These are phyloP conservation scores for Achatina immaculata DNA, from an alignment of 1,140 invertebrate genomes.

Conservation along the genomic window DNA sequence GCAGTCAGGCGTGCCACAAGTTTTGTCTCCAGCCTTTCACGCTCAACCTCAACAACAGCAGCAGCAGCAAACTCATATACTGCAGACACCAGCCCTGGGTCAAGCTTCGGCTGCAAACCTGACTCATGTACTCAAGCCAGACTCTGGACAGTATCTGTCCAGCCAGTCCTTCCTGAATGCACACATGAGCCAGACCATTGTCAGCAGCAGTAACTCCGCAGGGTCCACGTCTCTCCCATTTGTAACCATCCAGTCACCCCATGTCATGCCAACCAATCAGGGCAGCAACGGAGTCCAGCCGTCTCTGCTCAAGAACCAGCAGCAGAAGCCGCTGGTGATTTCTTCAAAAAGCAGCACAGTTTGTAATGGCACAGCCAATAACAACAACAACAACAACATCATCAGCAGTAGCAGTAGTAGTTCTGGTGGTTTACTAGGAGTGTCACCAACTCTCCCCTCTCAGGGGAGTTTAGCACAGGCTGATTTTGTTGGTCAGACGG, in stretches of 20 bases:
- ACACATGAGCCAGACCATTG: not conserved
- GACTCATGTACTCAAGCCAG: not conserved
- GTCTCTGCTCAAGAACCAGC: constrained; percentile 18
- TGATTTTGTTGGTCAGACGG: constrained; percentile 5
- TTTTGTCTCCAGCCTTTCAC: not conserved
- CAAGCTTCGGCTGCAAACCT: not conserved
- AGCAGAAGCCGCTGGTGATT: constrained; percentile 15
- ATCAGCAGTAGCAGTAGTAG: not conserved
- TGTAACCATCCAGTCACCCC: constrained; percentile 18
- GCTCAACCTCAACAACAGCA: not conserved
- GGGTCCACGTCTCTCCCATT: constrained; percentile 10
- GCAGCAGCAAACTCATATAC: not conserved
- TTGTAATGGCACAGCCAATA: not conserved
- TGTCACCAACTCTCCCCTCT: not conserved
- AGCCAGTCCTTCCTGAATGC: constrained; percentile 8
- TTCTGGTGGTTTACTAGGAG: not conserved
- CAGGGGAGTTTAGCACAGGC: not conserved
- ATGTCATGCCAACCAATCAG: not conserved
- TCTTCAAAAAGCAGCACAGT: constrained; percentile 1
- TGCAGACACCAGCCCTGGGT: not conserved
- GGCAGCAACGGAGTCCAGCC: constrained; percentile 19
- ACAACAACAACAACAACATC: not conserved
- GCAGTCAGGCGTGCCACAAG: not conserved
- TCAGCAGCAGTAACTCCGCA: not conserved
- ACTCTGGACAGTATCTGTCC: not conserved